Base-by-base conservation (phyloP, 35 echinoderm and acorn worm species). In the Ophiothrix spiculata region DNA sequence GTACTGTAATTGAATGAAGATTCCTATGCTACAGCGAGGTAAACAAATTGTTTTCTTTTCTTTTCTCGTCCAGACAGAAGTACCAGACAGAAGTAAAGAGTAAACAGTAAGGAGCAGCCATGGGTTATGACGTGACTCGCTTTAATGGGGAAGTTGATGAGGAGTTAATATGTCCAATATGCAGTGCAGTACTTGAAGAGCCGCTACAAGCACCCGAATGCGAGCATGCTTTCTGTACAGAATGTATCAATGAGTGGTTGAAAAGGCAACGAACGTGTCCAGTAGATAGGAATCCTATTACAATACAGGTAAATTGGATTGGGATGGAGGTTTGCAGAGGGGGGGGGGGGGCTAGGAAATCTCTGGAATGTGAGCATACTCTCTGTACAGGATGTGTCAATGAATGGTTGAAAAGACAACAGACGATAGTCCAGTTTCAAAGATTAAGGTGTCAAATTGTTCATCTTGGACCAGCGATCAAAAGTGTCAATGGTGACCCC, bases 111-210 rank as follows among this genome's bases (percentile, higher is more conserved):
- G n/a, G n/a, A 84, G 45, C 31, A 46, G 90, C 75, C 64, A 98
- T 98, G 95, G 95, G 95, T 37, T 98, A 84, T 91, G 95, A 98
- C 37, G 92, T 94, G 35, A 74, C 77, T 79, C 88, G 95, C 17
- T 98, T 98, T 83, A 84, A 88, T n/a, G 95, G 95, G 39, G 95
- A 98, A 19, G 95, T 98, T 31, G 95, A 98, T 87, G 95, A 98
- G 56, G 95, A 98, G 80, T 85, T 98, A 33, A 93, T 98, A 64
- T 98, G 95, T 85, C 95, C 95, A 56, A 94, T 98, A 75, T 98
- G 95, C 36, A 90, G 92, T 86, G 87, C 89, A 64, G 95, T 98
- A 23, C 86, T 98, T 16, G 95, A 98, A 40, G 95, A 98, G 16
- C 95, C 95, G 0, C 56, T 98, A 31, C 91, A 98, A 86, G 85